Evolutionary conservation across 2,888 invertebrate species (phyloP), one percentile per base, ranked within the genome.

Genomic region (Tetragonula carbonaria): DNA sequence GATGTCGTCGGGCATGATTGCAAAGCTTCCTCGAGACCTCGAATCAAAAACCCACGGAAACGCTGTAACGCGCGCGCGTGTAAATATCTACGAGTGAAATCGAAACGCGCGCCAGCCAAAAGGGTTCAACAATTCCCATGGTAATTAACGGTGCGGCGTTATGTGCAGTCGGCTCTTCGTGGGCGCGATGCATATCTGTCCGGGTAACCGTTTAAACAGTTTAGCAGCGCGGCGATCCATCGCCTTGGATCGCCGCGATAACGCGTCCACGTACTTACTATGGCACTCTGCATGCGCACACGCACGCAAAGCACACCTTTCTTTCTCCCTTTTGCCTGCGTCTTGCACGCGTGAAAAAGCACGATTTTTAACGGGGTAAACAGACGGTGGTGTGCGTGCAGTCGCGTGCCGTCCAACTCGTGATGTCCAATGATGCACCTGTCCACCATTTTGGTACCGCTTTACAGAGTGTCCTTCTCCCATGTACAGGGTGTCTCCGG

Each of bases 361-460:
- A 74, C 79, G 71, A 78, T 80, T 80, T 80, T 80, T 77, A 65
- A 86, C 77, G 71, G 38, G 80, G 76, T 71, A 70, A 75, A 81
- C 67, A 70, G 74, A 80, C 87, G 84, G 45, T 2, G 83, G 38
- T 38, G 38, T 45, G 45, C 80, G 38, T 45, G 45, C 80, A 88
- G 91, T 90, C 92, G 92, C 92, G 92, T 92, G 92, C 91, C 92
- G 74, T 65, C 76, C 77, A 8, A 62, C 38, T 55, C 57, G 28
- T 2, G 16, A 0, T 72, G 62, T 57, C 70, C 65, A 13, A 3
- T 21, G 21, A 74, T 87, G 91, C 93, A 93, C 93, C 93, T 93
- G 93, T 93, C 91, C 88, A 87, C 91, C 91, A 89, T 92, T 91
- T 92, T 91, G 89, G 88, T 90, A 75, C 86, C 88, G 84, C 87